A percentile compares a stretch with the other conserved stretches of the same genome.
These are phyloP conservation scores for Blastobasis adustella DNA, from an alignment of 2,888 invertebrate genomes.

Conservation along the genomic window DNA sequence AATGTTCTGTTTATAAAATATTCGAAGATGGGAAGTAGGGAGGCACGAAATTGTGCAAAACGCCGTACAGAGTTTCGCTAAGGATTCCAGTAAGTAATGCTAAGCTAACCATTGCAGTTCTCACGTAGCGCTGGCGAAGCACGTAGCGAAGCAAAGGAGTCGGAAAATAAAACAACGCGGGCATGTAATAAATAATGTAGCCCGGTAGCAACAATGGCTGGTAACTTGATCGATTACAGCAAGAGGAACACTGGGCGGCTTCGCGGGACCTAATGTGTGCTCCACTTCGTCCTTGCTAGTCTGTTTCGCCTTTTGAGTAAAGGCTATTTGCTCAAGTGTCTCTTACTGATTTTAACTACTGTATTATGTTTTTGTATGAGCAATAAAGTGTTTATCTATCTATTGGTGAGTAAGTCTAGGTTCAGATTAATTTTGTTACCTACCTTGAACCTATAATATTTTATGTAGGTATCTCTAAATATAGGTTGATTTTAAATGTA, in stretches of 20 bases:
- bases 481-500: too few relatives aligned
- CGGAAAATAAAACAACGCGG: conserved; percentile 10
- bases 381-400: too few relatives aligned
- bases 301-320: too few relatives aligned
- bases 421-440: too few relatives aligned
- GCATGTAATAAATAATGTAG: conserved; percentile 14
- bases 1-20: conserved; percentile 29
- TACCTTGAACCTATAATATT: too few relatives aligned
- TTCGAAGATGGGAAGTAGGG: conserved; percentile 16
- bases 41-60: conserved; percentile 9
- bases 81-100: neutral
- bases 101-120: neutral
- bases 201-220: conserved; percentile 7
- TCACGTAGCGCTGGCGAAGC: neutral
- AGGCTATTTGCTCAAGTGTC: too few relatives aligned
- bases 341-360: too few relatives aligned
- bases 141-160: neutral
- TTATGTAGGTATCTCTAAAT: too few relatives aligned
- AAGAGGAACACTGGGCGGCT: conserved; percentile 13
- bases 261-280: conserved; percentile 1
- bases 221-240: conserved; percentile 19
- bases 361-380: too few relatives aligned
- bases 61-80: neutral
- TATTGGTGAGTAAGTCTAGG: too few relatives aligned
- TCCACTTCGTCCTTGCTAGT: too few relatives aligned